phyloP scores from a whole-genome alignment of 1,140 invertebrate species.

The Varroa destructor region DNA sequence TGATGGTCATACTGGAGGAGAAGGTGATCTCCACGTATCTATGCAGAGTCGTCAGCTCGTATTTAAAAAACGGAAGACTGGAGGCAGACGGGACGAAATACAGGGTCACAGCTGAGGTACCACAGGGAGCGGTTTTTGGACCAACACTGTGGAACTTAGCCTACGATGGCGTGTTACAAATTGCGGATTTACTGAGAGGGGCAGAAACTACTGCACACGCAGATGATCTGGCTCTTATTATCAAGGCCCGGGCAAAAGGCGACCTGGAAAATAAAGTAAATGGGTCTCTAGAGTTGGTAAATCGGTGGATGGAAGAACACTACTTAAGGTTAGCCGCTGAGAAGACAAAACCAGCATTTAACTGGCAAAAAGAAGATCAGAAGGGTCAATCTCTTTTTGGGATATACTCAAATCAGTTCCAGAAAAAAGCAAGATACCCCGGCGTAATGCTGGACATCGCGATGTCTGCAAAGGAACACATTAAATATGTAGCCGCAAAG shows the following conservation, averaged over 20 bases:
- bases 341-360: background rate
- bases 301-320: background rate
- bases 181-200: background rate
- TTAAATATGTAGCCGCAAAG: too few relatives aligned
- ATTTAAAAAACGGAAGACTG: background rate
- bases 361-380: too few relatives aligned
- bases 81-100: background rate
- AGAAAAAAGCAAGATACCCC: too few relatives aligned
- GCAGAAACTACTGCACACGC: background rate
- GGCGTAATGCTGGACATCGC: too few relatives aligned
- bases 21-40: background rate
- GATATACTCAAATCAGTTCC: too few relatives aligned
- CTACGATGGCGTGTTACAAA: background rate
- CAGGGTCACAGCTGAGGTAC: background rate
- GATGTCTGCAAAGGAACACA: too few relatives aligned
- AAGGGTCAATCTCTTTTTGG: too few relatives aligned
- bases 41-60: background rate
- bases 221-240: background rate
- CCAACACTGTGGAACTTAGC: conserved; percentile 6
- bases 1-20: background rate
- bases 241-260: background rate
- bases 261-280: background rate
- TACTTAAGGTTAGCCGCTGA: background rate
- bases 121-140: background rate
- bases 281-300: background rate